A percentile compares a stretch with the other conserved stretches of the same genome.
Conservation (phyloP, 35 echinoderm and acorn worm genomes). For the Anneissia japonica region DNA sequence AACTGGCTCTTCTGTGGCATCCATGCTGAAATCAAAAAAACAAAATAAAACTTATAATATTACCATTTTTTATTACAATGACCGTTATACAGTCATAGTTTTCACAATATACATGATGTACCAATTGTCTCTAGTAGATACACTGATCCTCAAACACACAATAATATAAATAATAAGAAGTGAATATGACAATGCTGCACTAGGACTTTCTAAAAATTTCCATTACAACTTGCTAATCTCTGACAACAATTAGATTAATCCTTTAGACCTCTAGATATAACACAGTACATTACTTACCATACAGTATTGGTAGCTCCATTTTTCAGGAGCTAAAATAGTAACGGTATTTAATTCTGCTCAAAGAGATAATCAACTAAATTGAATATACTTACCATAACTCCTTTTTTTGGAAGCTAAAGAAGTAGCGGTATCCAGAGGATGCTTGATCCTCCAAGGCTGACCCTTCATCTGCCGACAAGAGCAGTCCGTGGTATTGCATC, state of each 20-base stretch:
- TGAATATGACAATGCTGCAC: neutral
- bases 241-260: neutral
- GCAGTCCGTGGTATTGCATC: neutral
- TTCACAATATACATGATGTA: neutral
- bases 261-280: neutral
- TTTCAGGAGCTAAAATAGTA: neutral
- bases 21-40: slow-evolving; percentile 8
- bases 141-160: neutral
- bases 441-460: neutral
- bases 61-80: neutral
- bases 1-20: slow-evolving; percentile 24
- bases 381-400: neutral
- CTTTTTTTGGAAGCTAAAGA: neutral
- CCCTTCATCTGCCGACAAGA: neutral
- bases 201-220: neutral
- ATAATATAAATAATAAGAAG: neutral
- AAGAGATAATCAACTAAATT: neutral
- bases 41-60: neutral
- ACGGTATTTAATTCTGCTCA: neutral
- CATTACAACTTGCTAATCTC: neutral
- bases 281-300: neutral
- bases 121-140: neutral
- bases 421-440: neutral
- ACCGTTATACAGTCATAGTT: neutral
- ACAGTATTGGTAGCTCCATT: neutral